These are phyloP conservation scores for Apostichopus japonicus DNA, from an alignment of 35 echinoderm and acorn worm species.

Conservation along the genomic window DNA sequence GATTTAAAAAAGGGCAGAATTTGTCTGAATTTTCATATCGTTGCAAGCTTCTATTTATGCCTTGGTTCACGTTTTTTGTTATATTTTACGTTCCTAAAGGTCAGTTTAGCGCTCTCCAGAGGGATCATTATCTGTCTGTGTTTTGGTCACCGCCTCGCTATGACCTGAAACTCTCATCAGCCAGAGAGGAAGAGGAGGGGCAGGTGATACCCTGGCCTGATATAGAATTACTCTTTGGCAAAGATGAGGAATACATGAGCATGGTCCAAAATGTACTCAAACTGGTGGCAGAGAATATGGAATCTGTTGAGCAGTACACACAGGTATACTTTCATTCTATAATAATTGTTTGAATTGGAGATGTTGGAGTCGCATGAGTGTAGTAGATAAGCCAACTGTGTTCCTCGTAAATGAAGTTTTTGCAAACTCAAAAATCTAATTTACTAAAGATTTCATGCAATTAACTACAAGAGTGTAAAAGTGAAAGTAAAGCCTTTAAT, in stretches of 20 bases:
- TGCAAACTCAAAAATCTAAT: too few relatives aligned
- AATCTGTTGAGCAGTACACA: constrained; percentile 62
- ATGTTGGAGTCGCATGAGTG: too few relatives aligned
- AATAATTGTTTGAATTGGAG: too few relatives aligned
- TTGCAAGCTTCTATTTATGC: too few relatives aligned
- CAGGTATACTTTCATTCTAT: constrained; percentile 55
- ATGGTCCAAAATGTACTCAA: constrained; percentile 68
- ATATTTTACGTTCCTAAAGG: constrained; percentile 28
- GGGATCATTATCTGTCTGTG: constrained; percentile 83
- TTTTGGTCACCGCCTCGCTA: constrained; percentile 96
- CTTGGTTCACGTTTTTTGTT: too few relatives aligned
- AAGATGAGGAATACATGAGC: constrained; percentile 77
- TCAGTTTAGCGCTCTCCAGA: constrained; percentile 83
- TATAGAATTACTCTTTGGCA: constrained; percentile 89
- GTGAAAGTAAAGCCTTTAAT: too few relatives aligned
- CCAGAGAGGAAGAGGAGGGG: constrained; percentile 41
- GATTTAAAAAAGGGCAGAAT: background rate
- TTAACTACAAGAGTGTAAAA: too few relatives aligned
- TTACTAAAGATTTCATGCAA: too few relatives aligned
- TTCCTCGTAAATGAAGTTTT: too few relatives aligned
- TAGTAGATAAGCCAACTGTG: too few relatives aligned
- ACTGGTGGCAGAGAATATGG: constrained; percentile 73
- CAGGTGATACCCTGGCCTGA: constrained; percentile 85
- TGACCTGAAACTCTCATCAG: constrained; percentile 83
- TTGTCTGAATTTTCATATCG: background rate